These are phyloP conservation scores for Tenthredo notha DNA, from an alignment of 2,888 invertebrate genomes.

Conservation along the genomic window DNA sequence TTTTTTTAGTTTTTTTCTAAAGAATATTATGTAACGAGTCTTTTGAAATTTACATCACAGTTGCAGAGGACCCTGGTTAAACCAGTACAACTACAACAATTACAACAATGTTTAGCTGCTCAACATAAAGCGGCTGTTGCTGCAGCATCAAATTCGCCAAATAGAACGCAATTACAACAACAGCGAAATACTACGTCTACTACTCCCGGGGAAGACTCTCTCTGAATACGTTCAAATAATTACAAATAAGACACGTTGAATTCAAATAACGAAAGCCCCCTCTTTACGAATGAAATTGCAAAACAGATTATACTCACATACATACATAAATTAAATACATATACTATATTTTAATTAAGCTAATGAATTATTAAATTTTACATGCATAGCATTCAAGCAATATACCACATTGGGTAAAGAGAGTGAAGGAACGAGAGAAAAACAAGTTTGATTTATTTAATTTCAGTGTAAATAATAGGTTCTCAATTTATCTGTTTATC, in stretches of 20 bases:
- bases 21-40: conserved; percentile 25
- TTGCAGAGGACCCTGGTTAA: conserved; percentile 68
- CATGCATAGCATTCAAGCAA: conserved; percentile 15
- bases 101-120: conserved; percentile 75
- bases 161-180: conserved; percentile 73
- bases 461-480: conserved; percentile 43
- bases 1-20: not conserved
- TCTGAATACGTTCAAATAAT: conserved; percentile 72
- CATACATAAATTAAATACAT: not conserved
- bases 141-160: conserved; percentile 71
- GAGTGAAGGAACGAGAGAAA: not conserved
- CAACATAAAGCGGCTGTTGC: conserved; percentile 74
- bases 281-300: conserved; percentile 45
- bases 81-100: conserved; percentile 71
- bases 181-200: conserved; percentile 73
- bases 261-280: conserved; percentile 67
- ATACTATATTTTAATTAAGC: conserved; percentile 31
- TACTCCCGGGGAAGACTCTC: conserved; percentile 73
- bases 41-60: conserved; percentile 53
- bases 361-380: not conserved
- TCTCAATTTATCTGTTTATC: not conserved
- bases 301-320: not conserved
- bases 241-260: conserved; percentile 63
- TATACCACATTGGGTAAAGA: conserved; percentile 25
- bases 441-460: conserved; percentile 1